A percentile compares a stretch with the other conserved stretches of the same genome.
phyloP scores from a whole-genome alignment of 2,113 vertebrate genomes.

The Synchiropus splendidus region DNA sequence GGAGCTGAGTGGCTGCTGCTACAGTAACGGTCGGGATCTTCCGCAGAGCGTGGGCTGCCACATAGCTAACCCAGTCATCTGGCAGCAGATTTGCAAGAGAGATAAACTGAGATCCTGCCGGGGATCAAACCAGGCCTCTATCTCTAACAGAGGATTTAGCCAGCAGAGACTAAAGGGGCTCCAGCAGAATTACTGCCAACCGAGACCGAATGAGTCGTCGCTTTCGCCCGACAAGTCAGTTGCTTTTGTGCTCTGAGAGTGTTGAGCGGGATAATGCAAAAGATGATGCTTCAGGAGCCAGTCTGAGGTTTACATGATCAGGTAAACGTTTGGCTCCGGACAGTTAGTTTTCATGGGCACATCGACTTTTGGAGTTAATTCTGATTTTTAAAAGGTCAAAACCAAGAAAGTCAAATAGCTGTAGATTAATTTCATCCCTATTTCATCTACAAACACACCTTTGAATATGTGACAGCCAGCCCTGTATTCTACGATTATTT shows the following conservation, averaged over 20 bases:
- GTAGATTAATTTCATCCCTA: too few relatives aligned
- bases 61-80: slow-evolving; percentile 32
- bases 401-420: too few relatives aligned
- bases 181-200: slow-evolving; percentile 54
- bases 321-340: too few relatives aligned
- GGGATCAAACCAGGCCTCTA: slow-evolving; percentile 59
- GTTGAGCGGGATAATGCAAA: slow-evolving; percentile 39
- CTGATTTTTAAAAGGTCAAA: too few relatives aligned
- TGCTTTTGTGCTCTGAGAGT: slow-evolving; percentile 36
- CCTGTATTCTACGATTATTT: too few relatives aligned
- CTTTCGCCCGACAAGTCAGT: slow-evolving; percentile 48
- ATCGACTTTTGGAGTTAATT: too few relatives aligned
- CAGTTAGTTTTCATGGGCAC: too few relatives aligned
- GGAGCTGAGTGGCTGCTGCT: slow-evolving; percentile 24
- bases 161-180: slow-evolving; percentile 54
- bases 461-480: too few relatives aligned
- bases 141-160: slow-evolving; percentile 67
- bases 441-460: too few relatives aligned
- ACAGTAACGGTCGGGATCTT: slow-evolving; percentile 33
- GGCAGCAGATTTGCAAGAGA: slow-evolving; percentile 70
- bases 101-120: slow-evolving; percentile 64
- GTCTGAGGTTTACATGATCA: too few relatives aligned
- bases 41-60: slow-evolving; percentile 38
- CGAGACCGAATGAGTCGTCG: slow-evolving; percentile 47
- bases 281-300: slow-evolving; percentile 14